These are phyloP conservation scores for Exaiptasia diaphana DNA, from an alignment of 64 coral and sea anemone genomes.

Conservation along the genomic window DNA sequence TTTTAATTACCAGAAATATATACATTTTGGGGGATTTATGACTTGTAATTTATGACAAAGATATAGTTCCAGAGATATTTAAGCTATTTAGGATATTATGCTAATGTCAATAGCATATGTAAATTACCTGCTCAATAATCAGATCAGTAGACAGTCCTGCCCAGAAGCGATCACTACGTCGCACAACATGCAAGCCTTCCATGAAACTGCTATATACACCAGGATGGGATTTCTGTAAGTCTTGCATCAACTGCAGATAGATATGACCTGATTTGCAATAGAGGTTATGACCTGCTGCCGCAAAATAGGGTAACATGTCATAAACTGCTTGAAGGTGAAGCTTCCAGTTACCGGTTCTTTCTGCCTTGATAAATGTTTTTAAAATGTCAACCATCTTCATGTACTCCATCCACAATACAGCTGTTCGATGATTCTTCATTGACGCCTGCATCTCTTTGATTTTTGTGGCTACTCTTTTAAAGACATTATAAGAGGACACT, in stretches of 20 bases:
- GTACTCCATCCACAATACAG: not conserved
- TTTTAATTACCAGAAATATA: too few relatives aligned
- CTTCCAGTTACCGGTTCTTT: not conserved
- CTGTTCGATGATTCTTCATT: not conserved
- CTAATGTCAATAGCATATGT: too few relatives aligned
- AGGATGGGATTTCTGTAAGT: not conserved
- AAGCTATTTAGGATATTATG: too few relatives aligned
- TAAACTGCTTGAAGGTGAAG: not conserved
- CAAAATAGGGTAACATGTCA: slow-evolving; percentile 8
- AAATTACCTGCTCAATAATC: not conserved
- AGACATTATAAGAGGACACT: too few relatives aligned
- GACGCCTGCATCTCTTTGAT: too few relatives aligned
- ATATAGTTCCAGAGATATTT: too few relatives aligned
- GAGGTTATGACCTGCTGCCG: too few relatives aligned
- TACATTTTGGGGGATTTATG: too few relatives aligned
- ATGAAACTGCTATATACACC: not conserved
- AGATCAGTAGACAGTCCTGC: slow-evolving; percentile 10
- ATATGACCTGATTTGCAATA: not conserved
- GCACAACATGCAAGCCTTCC: not conserved
- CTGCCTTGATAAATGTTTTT: not conserved
- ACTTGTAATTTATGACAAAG: too few relatives aligned
- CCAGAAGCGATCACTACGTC: not conserved
- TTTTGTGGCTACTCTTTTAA: too few relatives aligned
- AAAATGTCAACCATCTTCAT: slow-evolving; percentile 12
- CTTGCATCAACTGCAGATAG: not conserved